A percentile compares a stretch with the other conserved stretches of the same genome.
Evolutionary conservation across 2,888 invertebrate species (phyloP).

Genomic region (Aproaerema taeniolella): DNA sequence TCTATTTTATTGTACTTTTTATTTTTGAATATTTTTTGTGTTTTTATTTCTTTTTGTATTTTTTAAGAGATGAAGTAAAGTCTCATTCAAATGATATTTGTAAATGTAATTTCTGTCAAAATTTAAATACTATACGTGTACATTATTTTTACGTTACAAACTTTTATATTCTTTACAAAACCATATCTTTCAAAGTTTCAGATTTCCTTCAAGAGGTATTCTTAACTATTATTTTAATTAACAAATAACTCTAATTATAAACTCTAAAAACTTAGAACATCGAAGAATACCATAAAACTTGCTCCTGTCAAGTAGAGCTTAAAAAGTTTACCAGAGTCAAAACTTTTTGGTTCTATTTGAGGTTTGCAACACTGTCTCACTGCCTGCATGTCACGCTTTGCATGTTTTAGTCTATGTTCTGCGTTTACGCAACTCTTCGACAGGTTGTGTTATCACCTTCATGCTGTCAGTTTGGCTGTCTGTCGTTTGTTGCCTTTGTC

Average conservation of each 20-base stretch:
- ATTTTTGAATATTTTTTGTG: conserved; percentile 21
- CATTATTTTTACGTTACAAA: conserved; percentile 38
- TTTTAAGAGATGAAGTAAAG: conserved; percentile 39
- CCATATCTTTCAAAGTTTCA: conserved; percentile 61
- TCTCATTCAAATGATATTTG: conserved; percentile 32
- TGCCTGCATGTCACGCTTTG: conserved; percentile 57
- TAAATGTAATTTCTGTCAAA: conserved; percentile 16
- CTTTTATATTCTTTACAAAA: no score
- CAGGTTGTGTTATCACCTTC: conserved; percentile 66
- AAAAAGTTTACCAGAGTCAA: conserved; percentile 14
- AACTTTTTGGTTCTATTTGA: conserved; percentile 18
- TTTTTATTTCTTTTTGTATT: conserved; percentile 24
- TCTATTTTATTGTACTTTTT: conserved; percentile 20
- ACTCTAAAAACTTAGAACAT: conserved; percentile 40
- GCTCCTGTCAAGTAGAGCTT: conserved; percentile 6
- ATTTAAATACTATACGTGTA: conserved; percentile 9
- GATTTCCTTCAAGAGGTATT: conserved; percentile 58
- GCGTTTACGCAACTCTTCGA: conserved; percentile 47
- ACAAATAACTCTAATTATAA: conserved; percentile 67
- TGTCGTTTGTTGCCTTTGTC: conserved; percentile 43
- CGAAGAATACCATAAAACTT: conserved; percentile 45
- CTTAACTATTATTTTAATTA: conserved; percentile 45
- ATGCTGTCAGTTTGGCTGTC: conserved; percentile 53
- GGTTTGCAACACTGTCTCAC: conserved; percentile 39
- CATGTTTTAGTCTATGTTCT: conserved; percentile 44